phyloP scores from a whole-genome alignment of 2,888 invertebrate species.

The Drosophila pseudotakahashii region DNA sequence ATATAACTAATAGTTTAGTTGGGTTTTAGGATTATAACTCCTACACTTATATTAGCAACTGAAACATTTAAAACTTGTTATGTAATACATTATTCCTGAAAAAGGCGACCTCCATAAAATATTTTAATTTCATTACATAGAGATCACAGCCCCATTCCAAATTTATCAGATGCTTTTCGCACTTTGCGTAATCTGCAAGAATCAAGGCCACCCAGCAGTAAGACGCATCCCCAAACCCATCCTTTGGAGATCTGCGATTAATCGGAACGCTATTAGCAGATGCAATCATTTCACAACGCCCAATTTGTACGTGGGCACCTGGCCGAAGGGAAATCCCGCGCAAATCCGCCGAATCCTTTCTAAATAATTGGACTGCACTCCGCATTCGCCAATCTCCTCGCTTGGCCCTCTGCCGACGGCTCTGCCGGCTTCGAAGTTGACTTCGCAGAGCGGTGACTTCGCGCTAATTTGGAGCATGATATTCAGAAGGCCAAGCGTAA shows the following conservation, averaged over 20 bases:
- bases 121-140: not conserved
- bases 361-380: conserved; percentile 64
- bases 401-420: conserved; percentile 18
- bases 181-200: conserved; percentile 1
- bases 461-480: conserved; percentile 78
- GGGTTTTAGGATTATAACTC: too few relatives aligned
- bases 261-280: conserved; percentile 29
- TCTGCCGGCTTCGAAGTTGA: conserved; percentile 6
- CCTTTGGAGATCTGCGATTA: conserved; percentile 18
- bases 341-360: conserved; percentile 66
- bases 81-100: too few relatives aligned
- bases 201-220: conserved; percentile 27
- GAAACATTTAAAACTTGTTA: not conserved
- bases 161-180: conserved; percentile 11
- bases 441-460: conserved; percentile 62
- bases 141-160: not conserved
- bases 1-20: too few relatives aligned
- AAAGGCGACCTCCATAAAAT: not conserved
- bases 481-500: conserved; percentile 75
- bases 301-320: conserved; percentile 42
- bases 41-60: not conserved
- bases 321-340: conserved; percentile 49
- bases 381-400: conserved; percentile 63
- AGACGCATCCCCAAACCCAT: conserved; percentile 4
- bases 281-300: conserved; percentile 30